phyloP scores from a whole-genome alignment of 2,888 invertebrate species.

The Mesoligia furuncula region DNA sequence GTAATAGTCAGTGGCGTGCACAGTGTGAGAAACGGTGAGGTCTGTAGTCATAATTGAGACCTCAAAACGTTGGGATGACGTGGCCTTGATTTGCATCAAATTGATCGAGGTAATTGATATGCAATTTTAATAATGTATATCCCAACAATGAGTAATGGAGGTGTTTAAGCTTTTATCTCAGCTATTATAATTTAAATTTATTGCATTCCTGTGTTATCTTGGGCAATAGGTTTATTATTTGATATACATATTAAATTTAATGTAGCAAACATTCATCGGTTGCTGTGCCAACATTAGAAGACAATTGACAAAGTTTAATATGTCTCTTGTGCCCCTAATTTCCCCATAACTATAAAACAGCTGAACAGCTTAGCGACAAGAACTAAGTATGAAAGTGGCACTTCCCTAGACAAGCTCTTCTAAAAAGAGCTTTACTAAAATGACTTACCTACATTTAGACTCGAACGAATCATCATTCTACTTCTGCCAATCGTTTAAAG shows the following conservation, averaged over 20 bases:
- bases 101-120: slow-evolving; percentile 46
- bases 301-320: background rate
- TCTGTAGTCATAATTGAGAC: slow-evolving; percentile 57
- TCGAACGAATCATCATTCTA: too few species aligned
- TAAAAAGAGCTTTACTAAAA: background rate
- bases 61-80: slow-evolving; percentile 43
- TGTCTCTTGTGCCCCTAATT: background rate
- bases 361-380: background rate
- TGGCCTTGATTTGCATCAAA: slow-evolving; percentile 50
- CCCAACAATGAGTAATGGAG: slow-evolving; percentile 39
- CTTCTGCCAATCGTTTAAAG: too few species aligned
- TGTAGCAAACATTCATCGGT: background rate
- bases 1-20: slow-evolving; percentile 61
- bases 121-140: slow-evolving; percentile 34
- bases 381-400: too few species aligned
- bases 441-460: too few species aligned
- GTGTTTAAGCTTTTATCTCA: slow-evolving; percentile 26
- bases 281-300: background rate
- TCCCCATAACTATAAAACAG: background rate
- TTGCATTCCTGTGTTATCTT: slow-evolving; percentile 23
- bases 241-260: slow-evolving; percentile 16
- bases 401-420: background rate
- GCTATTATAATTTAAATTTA: slow-evolving; percentile 37
- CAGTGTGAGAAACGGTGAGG: slow-evolving; percentile 50
- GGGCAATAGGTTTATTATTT: background rate